Evolutionary conservation across 1,140 invertebrate genomes (phyloP).

Genomic region (Lutraria rhynchaena): DNA sequence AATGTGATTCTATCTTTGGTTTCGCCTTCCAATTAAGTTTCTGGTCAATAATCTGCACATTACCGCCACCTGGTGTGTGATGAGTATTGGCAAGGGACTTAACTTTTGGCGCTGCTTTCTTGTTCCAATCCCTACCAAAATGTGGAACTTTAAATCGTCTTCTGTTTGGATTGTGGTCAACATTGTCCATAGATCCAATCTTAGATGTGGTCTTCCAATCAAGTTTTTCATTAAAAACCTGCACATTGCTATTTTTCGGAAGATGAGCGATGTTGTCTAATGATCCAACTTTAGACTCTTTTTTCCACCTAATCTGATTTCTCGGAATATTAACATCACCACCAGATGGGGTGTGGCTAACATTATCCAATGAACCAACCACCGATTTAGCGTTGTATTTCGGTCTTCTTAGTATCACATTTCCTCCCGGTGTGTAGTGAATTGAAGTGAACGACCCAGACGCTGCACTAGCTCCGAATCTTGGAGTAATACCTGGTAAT

Average conservation of each 20-base stretch:
- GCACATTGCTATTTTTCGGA: conserved; percentile 59
- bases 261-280: conserved; percentile 50
- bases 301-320: conserved; percentile 66
- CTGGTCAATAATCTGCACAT: conserved; percentile 66
- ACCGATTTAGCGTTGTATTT: conserved; percentile 58
- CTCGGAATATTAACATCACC: conserved; percentile 66
- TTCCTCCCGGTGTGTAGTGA: conserved; percentile 66
- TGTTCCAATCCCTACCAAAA: conserved; percentile 50
- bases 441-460: conserved; percentile 48
- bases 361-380: conserved; percentile 73
- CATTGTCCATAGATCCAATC: conserved; percentile 95
- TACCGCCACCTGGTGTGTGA: conserved; percentile 70
- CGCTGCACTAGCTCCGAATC: conserved; percentile 65
- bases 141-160: conserved; percentile 39
- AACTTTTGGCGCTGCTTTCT: conserved; percentile 51
- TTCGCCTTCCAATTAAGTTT: conserved; percentile 71
- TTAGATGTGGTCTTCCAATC: conserved; percentile 86
- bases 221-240: conserved; percentile 61
- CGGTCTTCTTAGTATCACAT: conserved; percentile 25
- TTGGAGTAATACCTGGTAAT: conserved; percentile 55
- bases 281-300: conserved; percentile 51
- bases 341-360: conserved; percentile 66
- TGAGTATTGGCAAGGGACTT: conserved; percentile 70
- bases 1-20: conserved; percentile 67
- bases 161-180: conserved; percentile 51